A percentile compares a stretch with the other conserved stretches of the same genome.
phyloP scores from a whole-genome alignment of 2,797 vertebrate genomes.

The Semaprochilodus insignis region DNA sequence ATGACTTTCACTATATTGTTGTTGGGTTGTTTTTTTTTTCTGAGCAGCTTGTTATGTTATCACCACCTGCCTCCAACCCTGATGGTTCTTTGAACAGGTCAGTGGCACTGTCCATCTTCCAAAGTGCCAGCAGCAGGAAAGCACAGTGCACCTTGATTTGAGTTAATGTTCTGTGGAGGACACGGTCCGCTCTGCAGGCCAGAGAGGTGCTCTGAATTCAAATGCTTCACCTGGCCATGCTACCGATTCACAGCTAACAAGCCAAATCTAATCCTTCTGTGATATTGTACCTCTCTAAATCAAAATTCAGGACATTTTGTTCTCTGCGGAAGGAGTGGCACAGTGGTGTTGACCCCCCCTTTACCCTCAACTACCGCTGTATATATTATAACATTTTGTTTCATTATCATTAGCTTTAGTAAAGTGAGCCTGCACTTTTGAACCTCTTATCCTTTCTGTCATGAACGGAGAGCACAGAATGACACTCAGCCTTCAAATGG shows the following conservation, averaged over 20 bases:
- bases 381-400: too few species aligned
- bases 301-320: background rate
- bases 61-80: slow-evolving; percentile 23
- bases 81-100: slow-evolving; percentile 28
- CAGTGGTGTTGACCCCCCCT: background rate
- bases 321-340: background rate
- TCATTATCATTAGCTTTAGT: too few species aligned
- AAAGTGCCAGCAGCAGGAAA: slow-evolving; percentile 48
- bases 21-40: background rate
- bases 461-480: too few species aligned
- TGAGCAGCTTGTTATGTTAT: slow-evolving; percentile 7
- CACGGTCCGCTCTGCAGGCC: slow-evolving; percentile 32
- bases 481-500: too few species aligned
- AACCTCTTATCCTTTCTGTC: too few species aligned
- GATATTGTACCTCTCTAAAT: background rate
- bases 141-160: slow-evolving; percentile 54
- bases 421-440: too few species aligned
- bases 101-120: slow-evolving; percentile 33
- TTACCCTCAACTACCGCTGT: too few species aligned
- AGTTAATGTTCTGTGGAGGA: slow-evolving; percentile 55
- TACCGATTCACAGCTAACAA: slow-evolving; percentile 13
- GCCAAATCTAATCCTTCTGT: slow-evolving; percentile 5
- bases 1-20: slow-evolving; percentile 14
- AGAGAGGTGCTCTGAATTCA: slow-evolving; percentile 26
- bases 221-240: slow-evolving; percentile 7